phyloP scores from a whole-genome alignment of 2,888 invertebrate genomes.

The Rhagophthalmus giganteus region DNA sequence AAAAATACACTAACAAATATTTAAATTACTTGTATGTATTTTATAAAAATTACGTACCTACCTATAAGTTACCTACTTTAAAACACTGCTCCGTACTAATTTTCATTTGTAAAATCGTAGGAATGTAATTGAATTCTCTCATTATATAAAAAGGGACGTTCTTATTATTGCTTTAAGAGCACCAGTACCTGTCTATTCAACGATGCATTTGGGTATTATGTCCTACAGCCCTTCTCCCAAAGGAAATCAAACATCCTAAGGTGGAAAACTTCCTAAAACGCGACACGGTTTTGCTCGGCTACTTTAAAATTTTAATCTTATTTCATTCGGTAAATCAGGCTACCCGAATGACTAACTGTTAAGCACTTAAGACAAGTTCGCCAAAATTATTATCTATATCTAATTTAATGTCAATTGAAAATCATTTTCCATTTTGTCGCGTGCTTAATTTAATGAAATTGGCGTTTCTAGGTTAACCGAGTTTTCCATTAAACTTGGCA shows the following conservation, averaged over 20 bases:
- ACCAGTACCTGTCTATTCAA: constrained; percentile 10
- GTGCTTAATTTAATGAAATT: constrained; percentile 11
- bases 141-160: background rate
- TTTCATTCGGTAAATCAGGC: background rate
- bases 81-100: no score
- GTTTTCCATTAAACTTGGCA: constrained; percentile 16
- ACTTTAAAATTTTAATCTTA: constrained; percentile 14
- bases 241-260: constrained; percentile 28
- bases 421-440: constrained; percentile 3
- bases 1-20: no score
- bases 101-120: no score
- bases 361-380: no score
- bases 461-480: constrained; percentile 14
- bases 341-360: no score
- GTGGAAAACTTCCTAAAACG: constrained; percentile 23
- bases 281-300: constrained; percentile 15
- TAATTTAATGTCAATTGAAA: no score
- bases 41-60: no score
- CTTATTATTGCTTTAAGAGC: background rate
- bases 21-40: no score
- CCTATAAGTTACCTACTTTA: no score
- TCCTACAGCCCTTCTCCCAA: constrained; percentile 15
- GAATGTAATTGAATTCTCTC: background rate
- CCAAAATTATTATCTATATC: no score
- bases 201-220: constrained; percentile 25